phyloP scores from a whole-genome alignment of 1,140 invertebrate genomes.

The Drosophila kepulauana region DNA sequence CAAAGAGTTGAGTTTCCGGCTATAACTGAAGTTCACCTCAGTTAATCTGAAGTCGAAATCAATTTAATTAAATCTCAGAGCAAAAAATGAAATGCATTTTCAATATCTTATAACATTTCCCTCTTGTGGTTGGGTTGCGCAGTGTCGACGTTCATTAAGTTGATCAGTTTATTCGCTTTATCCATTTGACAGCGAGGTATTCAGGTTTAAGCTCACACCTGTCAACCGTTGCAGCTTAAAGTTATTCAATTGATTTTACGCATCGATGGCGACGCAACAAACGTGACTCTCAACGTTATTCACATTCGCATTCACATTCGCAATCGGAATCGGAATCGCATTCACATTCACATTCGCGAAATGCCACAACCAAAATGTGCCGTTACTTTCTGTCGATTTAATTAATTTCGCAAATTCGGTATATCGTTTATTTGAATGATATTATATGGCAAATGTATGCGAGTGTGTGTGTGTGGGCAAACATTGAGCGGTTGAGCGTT shows the following conservation, averaged over 20 bases:
- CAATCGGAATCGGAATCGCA: conserved; percentile 18
- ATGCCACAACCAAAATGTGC: conserved; percentile 53
- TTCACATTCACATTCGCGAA: conserved; percentile 31
- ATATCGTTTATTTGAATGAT: conserved; percentile 70
- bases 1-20: background rate
- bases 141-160: conserved; percentile 1
- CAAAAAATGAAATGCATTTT: too few species aligned
- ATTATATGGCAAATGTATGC: conserved; percentile 22
- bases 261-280: conserved; percentile 21
- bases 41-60: too few species aligned
- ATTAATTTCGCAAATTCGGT: conserved; percentile 78
- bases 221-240: conserved; percentile 32
- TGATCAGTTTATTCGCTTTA: conserved; percentile 17
- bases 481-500: conserved; percentile 52
- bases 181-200: conserved; percentile 7
- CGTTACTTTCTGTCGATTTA: conserved; percentile 76
- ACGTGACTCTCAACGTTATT: conserved; percentile 47
- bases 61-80: too few species aligned
- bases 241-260: conserved; percentile 37
- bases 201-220: conserved; percentile 29
- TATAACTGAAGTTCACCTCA: background rate
- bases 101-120: too few species aligned
- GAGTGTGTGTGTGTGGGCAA: conserved; percentile 36
- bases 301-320: conserved; percentile 39
- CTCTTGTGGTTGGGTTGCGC: background rate